Evolutionary conservation across 2,888 invertebrate genomes (phyloP), one percentile per base, ranked within the genome.

Genomic region (Sminthurinus aureus): DNA sequence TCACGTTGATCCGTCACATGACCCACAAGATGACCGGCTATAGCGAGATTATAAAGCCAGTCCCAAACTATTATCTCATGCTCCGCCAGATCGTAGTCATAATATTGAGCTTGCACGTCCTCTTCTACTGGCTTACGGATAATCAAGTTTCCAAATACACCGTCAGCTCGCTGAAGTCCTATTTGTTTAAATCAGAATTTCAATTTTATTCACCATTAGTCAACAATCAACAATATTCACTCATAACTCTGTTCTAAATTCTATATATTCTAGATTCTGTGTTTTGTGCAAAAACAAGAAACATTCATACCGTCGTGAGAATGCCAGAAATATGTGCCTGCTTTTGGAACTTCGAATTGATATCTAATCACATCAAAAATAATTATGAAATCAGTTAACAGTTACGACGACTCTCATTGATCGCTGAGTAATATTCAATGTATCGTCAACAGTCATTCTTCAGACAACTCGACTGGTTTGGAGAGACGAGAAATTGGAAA

Each of bases 301-400:
- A 38, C 38, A 4, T 38, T 38, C 38, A 38, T 38, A 38, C 38
- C 38, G 6, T 89, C 80, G 90, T 97, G 96, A 18, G 96, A 94
- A 90, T 97, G 96, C 95, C 96, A 96, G 90, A 96, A 96, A 89
- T 96, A 96, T 0, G 96, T 96, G 18, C 96, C 96, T 0, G 93
- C 90, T 85, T 94, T 94, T 0, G 92, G 91, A 0, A 96, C 96
- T 76, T 92, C 91, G 95, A 95, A 96, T 92, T 96, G 96, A 90
- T 96, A 96, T 89, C 94, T 93, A 90, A 95, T 96, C 71, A 38
- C 38, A 4, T 38, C 38, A 38, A 38, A 6, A 38, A 38, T 38
- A 38, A 38, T 4, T 38, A 38, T 38, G 38, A 38, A n/a, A n/a
- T n/a, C n/a, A n/a, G n/a, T n/a, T n/a, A n/a, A n/a, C n/a, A n/a